A percentile compares a stretch with the other conserved stretches of the same genome.
Evolutionary conservation across 2,113 vertebrate genomes (phyloP).

Genomic region (Ptilonorhynchus violaceus): DNA sequence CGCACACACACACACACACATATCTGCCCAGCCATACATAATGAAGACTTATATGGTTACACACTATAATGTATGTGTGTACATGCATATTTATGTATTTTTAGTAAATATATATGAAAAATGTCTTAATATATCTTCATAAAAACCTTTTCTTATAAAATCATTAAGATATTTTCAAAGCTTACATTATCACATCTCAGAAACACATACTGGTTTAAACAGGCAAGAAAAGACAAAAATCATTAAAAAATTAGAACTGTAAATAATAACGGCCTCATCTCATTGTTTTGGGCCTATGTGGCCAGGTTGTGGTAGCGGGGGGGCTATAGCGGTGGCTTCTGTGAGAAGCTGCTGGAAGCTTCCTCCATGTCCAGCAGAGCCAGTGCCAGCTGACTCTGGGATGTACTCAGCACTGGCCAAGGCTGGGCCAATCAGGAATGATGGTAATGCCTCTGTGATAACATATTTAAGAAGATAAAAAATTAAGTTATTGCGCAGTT

Average conservation of each 20-base stretch:
- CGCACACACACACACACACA: neutral
- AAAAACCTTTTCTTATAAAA: neutral
- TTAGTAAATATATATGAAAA: neutral
- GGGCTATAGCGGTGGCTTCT: neutral
- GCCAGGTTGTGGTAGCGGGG: neutral
- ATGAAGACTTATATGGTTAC: neutral
- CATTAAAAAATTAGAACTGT: neutral
- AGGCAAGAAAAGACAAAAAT: neutral
- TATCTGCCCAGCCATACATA: neutral
- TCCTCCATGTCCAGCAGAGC: neutral
- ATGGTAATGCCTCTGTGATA: fast-evolving
- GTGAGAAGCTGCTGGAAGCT: neutral
- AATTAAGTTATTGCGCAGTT: neutral
- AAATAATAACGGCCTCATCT: neutral
- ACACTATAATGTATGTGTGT: neutral
- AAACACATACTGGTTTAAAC: neutral
- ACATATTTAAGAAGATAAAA: neutral
- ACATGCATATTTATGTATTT: neutral
- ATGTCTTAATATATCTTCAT: neutral
- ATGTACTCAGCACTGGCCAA: neutral
- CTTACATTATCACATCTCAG: neutral
- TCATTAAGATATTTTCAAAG: neutral
- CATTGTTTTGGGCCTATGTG: neutral
- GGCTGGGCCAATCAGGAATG: neutral
- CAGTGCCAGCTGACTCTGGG: neutral